Base-by-base conservation (phyloP, 2,888 invertebrate genomes). In the Peribatodes rhomboidaria region DNA sequence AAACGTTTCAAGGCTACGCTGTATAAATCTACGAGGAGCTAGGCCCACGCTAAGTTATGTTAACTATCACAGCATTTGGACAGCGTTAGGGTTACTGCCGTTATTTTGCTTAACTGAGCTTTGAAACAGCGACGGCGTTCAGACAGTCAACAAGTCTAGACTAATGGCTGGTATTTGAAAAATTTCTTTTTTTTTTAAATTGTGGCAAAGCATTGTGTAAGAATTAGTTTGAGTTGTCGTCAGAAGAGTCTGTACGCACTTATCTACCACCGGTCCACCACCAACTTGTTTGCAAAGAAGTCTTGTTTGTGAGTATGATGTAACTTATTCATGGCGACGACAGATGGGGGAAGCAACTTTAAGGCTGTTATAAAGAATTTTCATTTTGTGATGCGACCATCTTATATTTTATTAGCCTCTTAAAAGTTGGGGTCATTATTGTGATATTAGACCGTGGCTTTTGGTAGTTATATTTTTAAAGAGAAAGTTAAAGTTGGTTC, bases 311-410 rank as follows among this genome's bases (percentile, higher is more conserved):
- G 22, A 62, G 59, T 37, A 49, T 47, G 65, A 39, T 47, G 61
- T 74, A 61, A 72, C 53, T 77, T 77, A 79, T 79, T 79, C 76
- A 79, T 74, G 44, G 47, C 58, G 46, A 44, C 64, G 53, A 62
- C 65, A 71, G 68, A 72, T 70, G 71, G 61, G 52, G 49, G 65
- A 69, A 57, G 46, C 60, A 65, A 57, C 56, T 65, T 70, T 49
- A 47, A 68, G 64, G 66, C 63, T 68, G 65, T 69, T 66, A 68
- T 65, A 65, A 70, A 74, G 68, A 73, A 71, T 73, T 70, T 75
- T 71, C 69, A 71, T 71, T 72, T 67, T 69, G 54, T 56, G 71
- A 71, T 63, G 62, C 64, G 60, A 50, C 56, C 64, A 57, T 72
- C 59, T 57, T 49, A 62, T 52, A 70, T 73, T 74, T 76, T 77